Evolutionary conservation across 2,113 vertebrate species (phyloP).

Genomic region (Nicator chloris): DNA sequence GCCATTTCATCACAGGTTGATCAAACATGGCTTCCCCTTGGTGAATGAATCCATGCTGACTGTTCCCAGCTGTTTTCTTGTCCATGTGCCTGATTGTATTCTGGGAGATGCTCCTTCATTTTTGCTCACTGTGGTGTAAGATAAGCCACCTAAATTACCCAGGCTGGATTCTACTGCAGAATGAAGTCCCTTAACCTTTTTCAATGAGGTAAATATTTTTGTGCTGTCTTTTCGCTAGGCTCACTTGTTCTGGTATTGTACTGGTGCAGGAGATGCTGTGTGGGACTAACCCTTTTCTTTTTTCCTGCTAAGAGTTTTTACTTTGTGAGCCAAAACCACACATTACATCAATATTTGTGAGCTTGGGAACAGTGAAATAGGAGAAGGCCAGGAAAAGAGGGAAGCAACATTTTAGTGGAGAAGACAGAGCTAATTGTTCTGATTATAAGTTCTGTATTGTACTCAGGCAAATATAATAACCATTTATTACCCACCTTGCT

Average conservation of each 20-base stretch:
- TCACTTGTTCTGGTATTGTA: neutral
- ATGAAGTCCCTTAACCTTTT: neutral
- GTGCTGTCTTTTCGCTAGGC: neutral
- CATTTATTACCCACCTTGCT: neutral
- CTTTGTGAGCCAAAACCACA: neutral
- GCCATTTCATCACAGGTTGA: neutral
- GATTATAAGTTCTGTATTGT: constrained; percentile 46
- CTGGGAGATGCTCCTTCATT: neutral
- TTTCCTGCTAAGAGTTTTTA: neutral
- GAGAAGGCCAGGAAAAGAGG: constrained; percentile 6
- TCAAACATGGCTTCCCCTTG: neutral
- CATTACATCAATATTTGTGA: constrained; percentile 3
- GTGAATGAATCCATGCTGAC: neutral
- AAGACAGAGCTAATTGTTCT: constrained; percentile 44
- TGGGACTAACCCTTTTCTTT: neutral
- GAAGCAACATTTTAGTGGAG: neutral
- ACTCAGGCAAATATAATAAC: constrained; percentile 4
- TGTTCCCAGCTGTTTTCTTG: neutral
- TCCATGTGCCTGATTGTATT: neutral
- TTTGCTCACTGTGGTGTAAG: neutral
- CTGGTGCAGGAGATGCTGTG: neutral
- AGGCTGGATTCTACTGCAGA: neutral
- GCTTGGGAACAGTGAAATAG: constrained; percentile 7
- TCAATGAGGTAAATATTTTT: neutral
- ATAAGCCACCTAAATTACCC: neutral